Base-by-base conservation (phyloP, 1,140 invertebrate genomes). In the Lepidurus apus region DNA sequence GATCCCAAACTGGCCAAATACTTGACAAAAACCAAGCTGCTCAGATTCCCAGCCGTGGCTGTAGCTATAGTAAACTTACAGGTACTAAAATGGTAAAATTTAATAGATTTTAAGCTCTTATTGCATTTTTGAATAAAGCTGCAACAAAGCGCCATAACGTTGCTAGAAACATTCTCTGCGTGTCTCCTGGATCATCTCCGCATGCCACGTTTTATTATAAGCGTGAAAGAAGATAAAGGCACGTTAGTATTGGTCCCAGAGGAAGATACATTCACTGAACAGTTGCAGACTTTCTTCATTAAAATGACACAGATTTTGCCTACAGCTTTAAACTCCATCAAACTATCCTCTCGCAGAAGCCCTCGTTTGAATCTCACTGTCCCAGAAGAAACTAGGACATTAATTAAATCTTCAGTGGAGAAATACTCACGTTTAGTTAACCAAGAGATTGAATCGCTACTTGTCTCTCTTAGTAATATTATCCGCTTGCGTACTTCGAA, bases 131-230 rank as follows among this genome's bases (percentile, higher is more conserved):
- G 21, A 65, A 65, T 11, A 8, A 7, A 65, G 53, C 21, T 65
- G 8, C 53, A 65, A 21, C 17, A 65, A 21, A 65, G 53, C 53
- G 7, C 17, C 21, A 17, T 65, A 13, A 65, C 17, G 21, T 65
- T 65, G 53, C 21, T 65, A 21, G 53, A 65, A 65, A 21, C 17
- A 13, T 65, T 9, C 21, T 9, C 21, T n/a, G 8, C 53, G 13
- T 21, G 53, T 9, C 53, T 65, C 1, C 6, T 65, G 8, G 53
- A 65, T 65, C 9, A 65, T 65, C 53, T 65, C n/a, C 17, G 21
- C 17, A 65, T 65, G 53, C 53, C 53, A n/a, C 53, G 53, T 65
- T 65, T 65, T 8, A 65, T 21, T 65, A 65, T 65, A 65, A 65
- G 8, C 53, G 53, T 65, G 21, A 21, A 65, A 65, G 53, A 65